phyloP scores from a whole-genome alignment of 2,113 vertebrate species.

The Channa maculata region DNA sequence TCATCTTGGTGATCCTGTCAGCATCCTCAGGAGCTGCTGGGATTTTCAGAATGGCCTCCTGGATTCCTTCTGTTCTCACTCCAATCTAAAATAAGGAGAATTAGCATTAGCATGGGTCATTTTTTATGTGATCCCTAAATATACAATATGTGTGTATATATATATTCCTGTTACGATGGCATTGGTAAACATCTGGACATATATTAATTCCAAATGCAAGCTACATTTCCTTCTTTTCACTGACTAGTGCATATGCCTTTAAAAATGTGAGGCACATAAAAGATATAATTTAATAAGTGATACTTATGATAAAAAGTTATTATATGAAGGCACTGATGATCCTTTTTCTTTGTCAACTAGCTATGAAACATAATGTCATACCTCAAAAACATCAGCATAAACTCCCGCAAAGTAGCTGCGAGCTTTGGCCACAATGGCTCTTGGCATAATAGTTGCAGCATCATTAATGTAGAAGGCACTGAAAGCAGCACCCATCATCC shows the following conservation, averaged over 20 bases:
- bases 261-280: no score
- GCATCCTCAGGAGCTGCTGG: constrained; percentile 55
- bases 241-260: no score
- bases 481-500: constrained; percentile 85
- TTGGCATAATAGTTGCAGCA: constrained; percentile 85
- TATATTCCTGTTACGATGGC: no score
- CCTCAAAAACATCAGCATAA: constrained; percentile 87
- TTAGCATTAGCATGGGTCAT: neutral
- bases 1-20: constrained; percentile 85
- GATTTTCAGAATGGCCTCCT: constrained; percentile 82
- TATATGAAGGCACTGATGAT: neutral
- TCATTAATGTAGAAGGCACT: constrained; percentile 85
- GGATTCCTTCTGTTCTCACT: constrained; percentile 85
- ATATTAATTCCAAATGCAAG: neutral
- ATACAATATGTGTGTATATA: no score
- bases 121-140: no score
- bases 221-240: neutral
- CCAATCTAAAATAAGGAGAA: constrained; percentile 75
- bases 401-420: constrained; percentile 82
- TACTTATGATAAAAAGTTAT: no score
- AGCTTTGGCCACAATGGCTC: constrained; percentile 83
- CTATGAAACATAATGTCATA: constrained; percentile 44
- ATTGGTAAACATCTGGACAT: neutral
- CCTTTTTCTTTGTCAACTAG: neutral
- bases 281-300: no score